Percentiles rank a stretch among this genome's conserved stretches.
Conservation (phyloP, 2,113 vertebrate genomes). For the Onychorhynchus coronatus region DNA sequence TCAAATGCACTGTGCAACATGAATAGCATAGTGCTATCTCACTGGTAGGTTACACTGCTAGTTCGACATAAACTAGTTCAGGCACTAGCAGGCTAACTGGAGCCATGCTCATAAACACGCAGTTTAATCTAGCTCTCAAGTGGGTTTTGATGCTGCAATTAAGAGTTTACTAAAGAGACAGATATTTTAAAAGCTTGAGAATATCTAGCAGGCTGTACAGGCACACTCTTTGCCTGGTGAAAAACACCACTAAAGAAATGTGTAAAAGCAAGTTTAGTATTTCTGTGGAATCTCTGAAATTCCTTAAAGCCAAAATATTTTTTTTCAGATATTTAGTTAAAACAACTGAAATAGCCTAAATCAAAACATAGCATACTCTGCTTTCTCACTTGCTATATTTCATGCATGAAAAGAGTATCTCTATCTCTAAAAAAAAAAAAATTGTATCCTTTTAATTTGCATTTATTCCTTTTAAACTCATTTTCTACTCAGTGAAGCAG, state of each 20-base stretch:
- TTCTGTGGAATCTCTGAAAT: not conserved
- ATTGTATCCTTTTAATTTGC: constrained; percentile 13
- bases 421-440: not conserved
- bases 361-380: not conserved
- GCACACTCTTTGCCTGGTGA: not conserved
- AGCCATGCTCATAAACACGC: not conserved
- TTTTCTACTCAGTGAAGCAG: constrained; percentile 32
- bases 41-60: not conserved
- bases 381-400: constrained; percentile 4
- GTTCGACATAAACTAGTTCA: not conserved
- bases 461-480: constrained; percentile 35
- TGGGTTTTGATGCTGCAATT: not conserved
- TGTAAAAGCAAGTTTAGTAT: not conserved
- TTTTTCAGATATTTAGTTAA: not conserved
- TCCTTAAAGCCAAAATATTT: not conserved
- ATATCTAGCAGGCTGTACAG: not conserved
- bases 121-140: not conserved
- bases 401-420: not conserved
- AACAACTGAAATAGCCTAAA: not conserved
- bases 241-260: not conserved
- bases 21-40: not conserved
- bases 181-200: not conserved
- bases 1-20: not conserved
- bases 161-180: not conserved
- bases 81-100: not conserved